Percentiles rank a stretch among this genome's conserved stretches.
Conservation (phyloP, 2,888 invertebrate genomes). For the Ctena decussata region DNA sequence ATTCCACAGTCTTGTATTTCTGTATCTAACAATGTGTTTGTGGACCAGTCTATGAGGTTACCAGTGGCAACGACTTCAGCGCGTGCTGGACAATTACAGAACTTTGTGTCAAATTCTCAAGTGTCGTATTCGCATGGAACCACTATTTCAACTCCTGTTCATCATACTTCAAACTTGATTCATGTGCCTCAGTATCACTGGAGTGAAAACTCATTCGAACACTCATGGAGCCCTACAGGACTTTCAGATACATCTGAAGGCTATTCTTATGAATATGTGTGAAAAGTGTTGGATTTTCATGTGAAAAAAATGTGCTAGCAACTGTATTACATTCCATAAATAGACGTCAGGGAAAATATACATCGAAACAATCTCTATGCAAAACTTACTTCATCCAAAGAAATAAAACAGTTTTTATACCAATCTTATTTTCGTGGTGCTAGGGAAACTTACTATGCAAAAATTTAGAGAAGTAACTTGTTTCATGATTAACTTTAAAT, state of each 20-base stretch:
- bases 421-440: too few relatives aligned
- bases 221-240: conserved; percentile 60
- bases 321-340: too few relatives aligned
- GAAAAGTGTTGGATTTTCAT: conserved; percentile 15
- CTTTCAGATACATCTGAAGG: conserved; percentile 73
- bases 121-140: not conserved
- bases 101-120: conserved; percentile 14
- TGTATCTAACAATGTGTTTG: not conserved
- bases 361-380: too few relatives aligned
- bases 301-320: not conserved
- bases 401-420: too few relatives aligned
- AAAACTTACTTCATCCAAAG: too few relatives aligned
- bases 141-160: not conserved
- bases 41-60: not conserved
- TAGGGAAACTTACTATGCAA: too few relatives aligned
- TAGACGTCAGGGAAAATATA: too few relatives aligned
- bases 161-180: conserved; percentile 8
- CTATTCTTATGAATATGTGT: conserved; percentile 67
- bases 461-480: too few relatives aligned
- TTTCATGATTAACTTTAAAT: too few relatives aligned
- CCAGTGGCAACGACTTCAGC: not conserved
- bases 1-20: not conserved
- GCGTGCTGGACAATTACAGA: not conserved
- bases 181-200: not conserved
- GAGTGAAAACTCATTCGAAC: conserved; percentile 29